Conservation (phyloP, 64 coral and sea anemone genomes). For the Stylophora pistillata region DNA sequence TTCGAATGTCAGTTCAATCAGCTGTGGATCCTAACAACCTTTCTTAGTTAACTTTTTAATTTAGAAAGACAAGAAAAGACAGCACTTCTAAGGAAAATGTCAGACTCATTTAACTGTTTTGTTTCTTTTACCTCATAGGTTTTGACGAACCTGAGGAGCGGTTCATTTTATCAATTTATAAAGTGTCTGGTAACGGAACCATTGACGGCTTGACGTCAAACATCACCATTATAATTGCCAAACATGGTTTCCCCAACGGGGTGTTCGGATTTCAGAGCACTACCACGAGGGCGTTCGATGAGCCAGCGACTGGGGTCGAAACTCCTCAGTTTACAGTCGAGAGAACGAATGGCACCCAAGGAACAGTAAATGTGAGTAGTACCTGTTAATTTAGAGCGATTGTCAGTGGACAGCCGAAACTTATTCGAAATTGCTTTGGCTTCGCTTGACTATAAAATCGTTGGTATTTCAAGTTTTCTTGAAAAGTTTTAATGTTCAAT, state of each 20-base stretch:
- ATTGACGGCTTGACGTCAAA: slow-evolving; percentile 77
- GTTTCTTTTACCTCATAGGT: slow-evolving; percentile 6
- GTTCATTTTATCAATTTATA: slow-evolving; percentile 61
- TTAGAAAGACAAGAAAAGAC: too few species aligned
- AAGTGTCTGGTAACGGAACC: slow-evolving; percentile 75
- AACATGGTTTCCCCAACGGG: slow-evolving; percentile 90
- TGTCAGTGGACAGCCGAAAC: not conserved
- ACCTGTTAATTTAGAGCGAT: not conserved
- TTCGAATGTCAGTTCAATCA: too few species aligned
- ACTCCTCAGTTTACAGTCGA: slow-evolving; percentile 60
- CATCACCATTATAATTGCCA: slow-evolving; percentile 85
- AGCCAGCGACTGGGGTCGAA: slow-evolving; percentile 41
- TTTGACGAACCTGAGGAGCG: slow-evolving; percentile 82
- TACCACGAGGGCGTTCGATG: slow-evolving; percentile 30
- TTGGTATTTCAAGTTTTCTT: too few species aligned
- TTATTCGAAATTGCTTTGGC: too few species aligned
- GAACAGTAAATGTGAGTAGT: slow-evolving; percentile 77
- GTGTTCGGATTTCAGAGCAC: slow-evolving; percentile 77
- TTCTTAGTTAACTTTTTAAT: too few species aligned
- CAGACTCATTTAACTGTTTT: too few species aligned
- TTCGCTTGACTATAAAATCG: too few species aligned
- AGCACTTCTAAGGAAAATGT: too few species aligned
- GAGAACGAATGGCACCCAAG: slow-evolving; percentile 58
- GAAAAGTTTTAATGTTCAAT: too few species aligned
- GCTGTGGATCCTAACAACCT: too few species aligned